Evolutionary conservation across 1,140 invertebrate species (phyloP).

Genomic region (Hyles euphorbiae): DNA sequence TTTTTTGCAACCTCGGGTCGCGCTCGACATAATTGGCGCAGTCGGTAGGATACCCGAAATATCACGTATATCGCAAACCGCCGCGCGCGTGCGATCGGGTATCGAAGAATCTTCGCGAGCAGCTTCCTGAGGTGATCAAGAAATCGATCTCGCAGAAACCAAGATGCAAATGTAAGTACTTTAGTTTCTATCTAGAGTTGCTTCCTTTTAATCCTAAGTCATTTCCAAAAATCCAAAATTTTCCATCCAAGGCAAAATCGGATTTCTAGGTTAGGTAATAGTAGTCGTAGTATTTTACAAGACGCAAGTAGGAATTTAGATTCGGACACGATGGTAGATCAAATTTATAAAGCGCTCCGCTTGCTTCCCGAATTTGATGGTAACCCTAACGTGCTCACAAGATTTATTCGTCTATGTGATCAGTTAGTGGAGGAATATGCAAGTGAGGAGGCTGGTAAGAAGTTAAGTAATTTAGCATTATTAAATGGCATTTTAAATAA

Average conservation of each 20-base stretch:
- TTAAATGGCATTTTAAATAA: slow-evolving; percentile 19
- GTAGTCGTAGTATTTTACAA: not conserved
- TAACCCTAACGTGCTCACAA: slow-evolving; percentile 22
- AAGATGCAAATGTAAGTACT: slow-evolving; percentile 14
- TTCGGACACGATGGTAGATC: too few species aligned
- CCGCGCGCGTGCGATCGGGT: too few species aligned
- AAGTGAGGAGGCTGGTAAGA: slow-evolving; percentile 1
- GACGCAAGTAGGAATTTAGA: slow-evolving; percentile 3
- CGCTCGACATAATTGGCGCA: slow-evolving; percentile 5
- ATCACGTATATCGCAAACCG: too few species aligned
- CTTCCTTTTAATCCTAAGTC: too few species aligned
- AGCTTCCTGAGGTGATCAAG: slow-evolving; percentile 6
- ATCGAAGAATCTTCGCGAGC: not conserved
- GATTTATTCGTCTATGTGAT: slow-evolving; percentile 19
- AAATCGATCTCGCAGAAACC: slow-evolving; percentile 12
- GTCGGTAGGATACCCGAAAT: slow-evolving; percentile 2
- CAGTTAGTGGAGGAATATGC: slow-evolving; percentile 10
- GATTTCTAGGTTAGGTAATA: slow-evolving; percentile 1
- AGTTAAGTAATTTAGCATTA: too few species aligned
- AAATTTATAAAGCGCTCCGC: slow-evolving; percentile 3
- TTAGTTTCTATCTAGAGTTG: slow-evolving; percentile 6
- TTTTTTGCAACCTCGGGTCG: too few species aligned
- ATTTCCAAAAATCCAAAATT: not conserved
- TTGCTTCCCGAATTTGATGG: slow-evolving; percentile 27
- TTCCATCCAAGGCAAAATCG: slow-evolving; percentile 3